phyloP scores from a whole-genome alignment of 37 sponge, comb jelly and placozoan species.

The Cladorhizidae sp. region DNA sequence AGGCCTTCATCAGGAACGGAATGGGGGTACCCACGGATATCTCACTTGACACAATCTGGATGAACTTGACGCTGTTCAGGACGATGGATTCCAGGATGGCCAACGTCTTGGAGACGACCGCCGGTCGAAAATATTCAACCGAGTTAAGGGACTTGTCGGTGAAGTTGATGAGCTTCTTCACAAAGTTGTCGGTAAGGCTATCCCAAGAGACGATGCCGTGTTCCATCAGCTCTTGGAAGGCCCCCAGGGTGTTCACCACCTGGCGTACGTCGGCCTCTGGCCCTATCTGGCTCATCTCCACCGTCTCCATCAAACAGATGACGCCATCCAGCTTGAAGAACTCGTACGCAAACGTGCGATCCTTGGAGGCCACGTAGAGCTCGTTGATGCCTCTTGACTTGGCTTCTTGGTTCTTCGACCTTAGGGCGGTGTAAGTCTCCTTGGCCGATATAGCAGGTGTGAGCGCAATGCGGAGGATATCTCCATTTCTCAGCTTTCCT shows the following conservation, averaged over 20 bases:
- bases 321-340: constrained; percentile 74
- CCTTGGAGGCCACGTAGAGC: constrained; percentile 43
- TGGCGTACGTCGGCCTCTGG: constrained; percentile 27
- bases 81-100: constrained; percentile 76
- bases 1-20: constrained; percentile 23
- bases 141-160: constrained; percentile 42
- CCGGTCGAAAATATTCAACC: constrained; percentile 34
- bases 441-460: constrained; percentile 55
- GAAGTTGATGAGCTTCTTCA: constrained; percentile 79
- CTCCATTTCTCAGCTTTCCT: constrained; percentile 69
- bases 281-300: constrained; percentile 38
- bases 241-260: constrained; percentile 48
- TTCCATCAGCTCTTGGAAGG: constrained; percentile 87
- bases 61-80: constrained; percentile 59
- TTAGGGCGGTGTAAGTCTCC: constrained; percentile 43
- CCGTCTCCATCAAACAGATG: constrained; percentile 35
- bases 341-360: constrained; percentile 64
- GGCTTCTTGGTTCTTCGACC: constrained; percentile 10
- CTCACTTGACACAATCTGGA: constrained; percentile 35
- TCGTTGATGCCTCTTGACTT: constrained; percentile 30
- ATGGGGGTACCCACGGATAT: constrained; percentile 45
- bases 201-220: constrained; percentile 88
- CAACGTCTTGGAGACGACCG: constrained; percentile 56
- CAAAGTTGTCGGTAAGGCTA: constrained; percentile 66
- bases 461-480: constrained; percentile 69